Evolutionary conservation across 2,888 invertebrate genomes (phyloP).

Genomic region (Steinernema scapterisci): DNA sequence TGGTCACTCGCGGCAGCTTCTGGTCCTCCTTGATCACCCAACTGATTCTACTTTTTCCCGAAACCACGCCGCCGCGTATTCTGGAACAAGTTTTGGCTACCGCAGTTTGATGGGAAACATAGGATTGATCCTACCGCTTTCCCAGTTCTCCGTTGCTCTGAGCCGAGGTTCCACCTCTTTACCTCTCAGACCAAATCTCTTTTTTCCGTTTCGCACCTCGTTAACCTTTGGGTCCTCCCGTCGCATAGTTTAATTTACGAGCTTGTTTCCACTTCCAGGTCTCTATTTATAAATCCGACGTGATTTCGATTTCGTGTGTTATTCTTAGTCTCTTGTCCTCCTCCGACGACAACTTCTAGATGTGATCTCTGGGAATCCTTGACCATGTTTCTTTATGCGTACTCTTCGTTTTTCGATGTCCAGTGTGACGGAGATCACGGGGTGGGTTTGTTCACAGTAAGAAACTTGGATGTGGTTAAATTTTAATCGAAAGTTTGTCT

Average conservation of each 20-base stretch:
- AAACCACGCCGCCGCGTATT: not conserved
- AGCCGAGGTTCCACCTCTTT: not conserved
- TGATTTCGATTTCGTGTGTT: too few relatives aligned
- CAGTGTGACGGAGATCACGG: too few relatives aligned
- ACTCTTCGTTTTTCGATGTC: too few relatives aligned
- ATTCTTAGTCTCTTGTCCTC: too few relatives aligned
- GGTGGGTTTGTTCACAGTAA: too few relatives aligned
- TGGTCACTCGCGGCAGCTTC: not conserved
- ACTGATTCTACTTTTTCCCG: not conserved
- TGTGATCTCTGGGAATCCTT: too few relatives aligned
- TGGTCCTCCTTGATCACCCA: not conserved
- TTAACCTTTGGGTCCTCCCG: constrained; percentile 27
- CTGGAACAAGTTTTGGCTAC: not conserved
- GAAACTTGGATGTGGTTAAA: too few relatives aligned
- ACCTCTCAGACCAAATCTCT: not conserved
- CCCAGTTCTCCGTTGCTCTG: not conserved
- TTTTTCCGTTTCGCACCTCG: not conserved
- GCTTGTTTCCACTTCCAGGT: too few relatives aligned
- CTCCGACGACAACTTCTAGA: too few relatives aligned
- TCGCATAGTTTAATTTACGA: not conserved
- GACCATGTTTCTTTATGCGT: too few relatives aligned
- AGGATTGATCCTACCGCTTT: not conserved
- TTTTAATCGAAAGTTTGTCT: too few relatives aligned
- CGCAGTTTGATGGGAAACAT: not conserved
- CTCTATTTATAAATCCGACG: too few relatives aligned